Evolutionary conservation across 2,888 invertebrate species (phyloP), one percentile per base, ranked within the genome.

Genomic region (Bugula neritina): DNA sequence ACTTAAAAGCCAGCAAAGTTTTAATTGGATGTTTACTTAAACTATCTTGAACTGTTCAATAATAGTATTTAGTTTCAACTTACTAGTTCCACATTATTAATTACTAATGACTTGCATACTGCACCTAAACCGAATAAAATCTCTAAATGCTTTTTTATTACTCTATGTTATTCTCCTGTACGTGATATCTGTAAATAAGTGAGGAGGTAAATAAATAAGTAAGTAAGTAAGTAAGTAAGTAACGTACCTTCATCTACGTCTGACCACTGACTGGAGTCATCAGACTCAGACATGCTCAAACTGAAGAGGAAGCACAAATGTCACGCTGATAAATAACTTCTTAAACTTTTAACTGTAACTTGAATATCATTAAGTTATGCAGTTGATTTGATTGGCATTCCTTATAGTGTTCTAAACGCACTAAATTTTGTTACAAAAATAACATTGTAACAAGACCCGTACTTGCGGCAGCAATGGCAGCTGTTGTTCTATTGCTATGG

Each of bases 201-300:
- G n/a, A n/a, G n/a, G n/a, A n/a, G n/a, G n/a, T n/a, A n/a, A n/a
- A n/a, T n/a, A n/a, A n/a, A n/a, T n/a, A n/a, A n/a, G n/a, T n/a
- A n/a, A n/a, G n/a, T n/a, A n/a, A n/a, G n/a, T n/a, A n/a, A n/a
- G n/a, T n/a, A n/a, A n/a, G n/a, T n/a, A n/a, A n/a, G n/a, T n/a
- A n/a, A n/a, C n/a, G n/a, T n/a, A n/a, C 25, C 27, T 31, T 63
- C 27, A 63, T 31, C 63, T 29, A 13, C 55, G n/a, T 63, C 63
- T 29, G 63, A 31, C 63, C 63, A 63, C 63, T 63, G 63, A 31
- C 63, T 63, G 10, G 63, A 63, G 31, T 63, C 63, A 34, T 63
- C 63, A 13, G 63, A 63, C 27, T 63, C 63, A 3, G 63, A 63
- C 63, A 63, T 63, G 10, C 31, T 63, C 31, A 31, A 31, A 43